Base-by-base conservation (phyloP, 1,140 invertebrate genomes). In the Aradophagus sp. region DNA sequence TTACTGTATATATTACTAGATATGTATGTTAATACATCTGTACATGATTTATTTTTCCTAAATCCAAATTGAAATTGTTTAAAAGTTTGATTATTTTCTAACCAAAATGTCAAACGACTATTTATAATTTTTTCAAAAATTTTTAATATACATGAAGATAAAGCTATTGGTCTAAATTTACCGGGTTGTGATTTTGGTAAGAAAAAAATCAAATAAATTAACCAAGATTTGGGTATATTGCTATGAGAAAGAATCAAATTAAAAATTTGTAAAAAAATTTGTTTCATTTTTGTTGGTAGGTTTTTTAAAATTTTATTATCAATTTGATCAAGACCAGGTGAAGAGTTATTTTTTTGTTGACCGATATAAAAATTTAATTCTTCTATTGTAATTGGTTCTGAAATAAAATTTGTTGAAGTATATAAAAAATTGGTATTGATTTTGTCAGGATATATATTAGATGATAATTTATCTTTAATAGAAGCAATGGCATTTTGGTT, bases 101-200 rank as follows among this genome's bases (percentile, higher is more conserved):
- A 10, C 5, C 6, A 31, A 14, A 2, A 12, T 20, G 19, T 4
- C 0, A 47, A 2, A 12, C 42, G 17, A 19, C 8, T 16, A 13
- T 34, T 47, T 12, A 47, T 19, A 8, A 34, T 19, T 20, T 34
- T 32, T 10, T 47, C 42, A 13, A 32, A 47, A 13, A 20, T 32
- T 12, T 47, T 47, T 2, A 47, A 5, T 10, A 47, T 7, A 5
- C 27, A 32, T 0, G 27, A 47, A 5, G 42, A 15, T 6, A 47
- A 15, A 5, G 42, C 1, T 7, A 47, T 47, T 6, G 29, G 42
- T 34, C 42, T 11, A 32, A 27, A 47, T 34, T 34, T 47, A 8
- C 42, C 29, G 2, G 38, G 20, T 12, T 3, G 6, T 2, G 15
- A 2, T 38, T 38, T 38, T 1, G 35, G 35, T 7, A 41, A 7